Evolutionary conservation across 2,888 invertebrate genomes (phyloP).

Genomic region (Caenorhabditis plicata): DNA sequence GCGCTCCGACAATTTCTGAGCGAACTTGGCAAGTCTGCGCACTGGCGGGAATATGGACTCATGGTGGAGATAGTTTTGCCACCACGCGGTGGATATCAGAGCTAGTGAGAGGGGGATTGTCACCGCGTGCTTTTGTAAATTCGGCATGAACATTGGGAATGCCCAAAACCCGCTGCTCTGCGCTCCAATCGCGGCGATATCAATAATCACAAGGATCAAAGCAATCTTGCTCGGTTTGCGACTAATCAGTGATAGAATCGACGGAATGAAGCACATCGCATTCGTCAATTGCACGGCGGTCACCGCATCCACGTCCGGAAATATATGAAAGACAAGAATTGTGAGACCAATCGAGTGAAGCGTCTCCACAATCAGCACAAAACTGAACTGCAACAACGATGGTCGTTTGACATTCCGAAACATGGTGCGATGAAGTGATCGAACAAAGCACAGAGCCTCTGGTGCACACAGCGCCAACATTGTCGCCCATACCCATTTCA

Average conservation of each 20-base stretch:
- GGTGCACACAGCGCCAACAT: constrained; percentile 66
- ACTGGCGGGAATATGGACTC: constrained; percentile 76
- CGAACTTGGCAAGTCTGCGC: constrained; percentile 53
- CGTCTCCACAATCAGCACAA: constrained; percentile 80
- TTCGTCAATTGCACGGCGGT: constrained; percentile 89
- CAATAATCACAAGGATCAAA: constrained; percentile 68
- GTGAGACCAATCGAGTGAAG: constrained; percentile 85
- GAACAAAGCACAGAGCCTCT: constrained; percentile 65
- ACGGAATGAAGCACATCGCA: constrained; percentile 88
- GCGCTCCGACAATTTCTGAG: constrained; percentile 74
- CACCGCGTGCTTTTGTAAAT: constrained; percentile 72
- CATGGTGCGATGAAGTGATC: constrained; percentile 67
- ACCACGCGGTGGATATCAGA: constrained; percentile 89
- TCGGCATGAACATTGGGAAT: constrained; percentile 74
- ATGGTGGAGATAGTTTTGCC: constrained; percentile 92
- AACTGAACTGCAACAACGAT: constrained; percentile 57
- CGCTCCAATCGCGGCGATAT: constrained; percentile 81
- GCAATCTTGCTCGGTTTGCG: constrained; percentile 66
- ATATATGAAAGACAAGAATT: constrained; percentile 81
- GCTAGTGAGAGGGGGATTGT: constrained; percentile 82
- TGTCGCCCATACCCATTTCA: constrained; percentile 68
- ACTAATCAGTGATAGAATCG: constrained; percentile 71
- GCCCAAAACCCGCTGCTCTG: constrained; percentile 88
- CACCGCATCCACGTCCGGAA: constrained; percentile 89
- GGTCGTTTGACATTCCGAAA: constrained; percentile 66